phyloP scores from a whole-genome alignment of 2,797 vertebrate species.

The Cyprinella venusta region DNA sequence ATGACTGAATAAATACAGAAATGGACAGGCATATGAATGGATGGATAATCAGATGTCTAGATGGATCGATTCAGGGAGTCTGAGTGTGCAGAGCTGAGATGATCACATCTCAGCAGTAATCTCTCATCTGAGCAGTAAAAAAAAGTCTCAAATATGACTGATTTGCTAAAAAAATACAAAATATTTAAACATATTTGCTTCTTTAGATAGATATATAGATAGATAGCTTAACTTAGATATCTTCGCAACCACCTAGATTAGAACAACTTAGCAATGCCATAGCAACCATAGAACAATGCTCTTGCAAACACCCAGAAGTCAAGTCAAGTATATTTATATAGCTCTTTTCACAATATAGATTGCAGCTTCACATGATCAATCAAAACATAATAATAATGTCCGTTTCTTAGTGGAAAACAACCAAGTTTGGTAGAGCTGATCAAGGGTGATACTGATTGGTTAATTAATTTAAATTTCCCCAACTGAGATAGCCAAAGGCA shows the following conservation, averaged over 20 bases:
- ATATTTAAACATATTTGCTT: not conserved
- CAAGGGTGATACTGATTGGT: no score
- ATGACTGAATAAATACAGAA: slow-evolving; percentile 1
- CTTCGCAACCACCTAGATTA: not conserved
- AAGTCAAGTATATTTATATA: no score
- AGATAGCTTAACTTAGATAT: not conserved
- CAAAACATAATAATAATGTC: no score
- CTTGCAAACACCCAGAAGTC: not conserved
- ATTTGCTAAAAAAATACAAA: slow-evolving; percentile 13
- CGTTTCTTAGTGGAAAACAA: no score
- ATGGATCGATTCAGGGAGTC: slow-evolving; percentile 29
- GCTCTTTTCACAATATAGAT: no score
- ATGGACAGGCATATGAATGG: slow-evolving; percentile 10
- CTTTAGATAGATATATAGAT: no score
- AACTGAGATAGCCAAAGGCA: no score
- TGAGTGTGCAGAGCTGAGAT: slow-evolving; percentile 19
- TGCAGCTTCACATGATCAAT: no score
- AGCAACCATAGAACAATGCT: not conserved
- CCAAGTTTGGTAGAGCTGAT: no score
- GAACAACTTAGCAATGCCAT: not conserved
- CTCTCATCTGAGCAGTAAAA: not conserved
- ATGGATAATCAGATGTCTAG: slow-evolving; percentile 11
- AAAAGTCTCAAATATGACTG: not conserved
- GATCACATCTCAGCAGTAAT: no score
- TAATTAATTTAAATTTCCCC: no score